Percentiles rank a stretch among this genome's conserved stretches.
Evolutionary conservation across 2,797 vertebrate genomes (phyloP).

Genomic region (Dryobates pubescens): DNA sequence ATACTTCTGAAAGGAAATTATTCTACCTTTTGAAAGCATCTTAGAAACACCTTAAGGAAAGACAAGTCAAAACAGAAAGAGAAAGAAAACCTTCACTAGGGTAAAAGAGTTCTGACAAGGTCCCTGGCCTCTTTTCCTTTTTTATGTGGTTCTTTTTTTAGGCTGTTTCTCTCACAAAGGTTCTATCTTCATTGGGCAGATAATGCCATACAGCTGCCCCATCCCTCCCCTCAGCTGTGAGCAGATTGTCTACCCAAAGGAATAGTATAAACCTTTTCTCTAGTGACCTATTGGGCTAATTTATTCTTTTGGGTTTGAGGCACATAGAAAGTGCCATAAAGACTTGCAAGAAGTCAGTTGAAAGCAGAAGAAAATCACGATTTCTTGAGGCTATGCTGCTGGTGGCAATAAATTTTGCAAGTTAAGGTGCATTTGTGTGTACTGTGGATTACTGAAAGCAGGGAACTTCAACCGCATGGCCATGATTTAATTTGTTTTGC

Average conservation of each 20-base stretch:
- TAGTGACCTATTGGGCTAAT: background rate
- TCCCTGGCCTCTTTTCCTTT: background rate
- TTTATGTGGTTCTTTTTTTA: background rate
- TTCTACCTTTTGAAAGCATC: background rate
- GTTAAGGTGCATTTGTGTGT: constrained; percentile 9
- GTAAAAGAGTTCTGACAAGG: background rate
- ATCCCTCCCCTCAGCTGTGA: background rate
- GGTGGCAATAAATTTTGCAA: constrained; percentile 30
- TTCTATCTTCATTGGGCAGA: background rate
- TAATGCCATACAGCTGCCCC: background rate
- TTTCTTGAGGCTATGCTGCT: background rate
- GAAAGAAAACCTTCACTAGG: background rate
- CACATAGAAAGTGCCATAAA: background rate
- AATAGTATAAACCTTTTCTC: background rate
- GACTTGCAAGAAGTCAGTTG: background rate
- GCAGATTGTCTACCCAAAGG: background rate
- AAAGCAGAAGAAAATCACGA: constrained; percentile 3
- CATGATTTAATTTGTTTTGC: constrained; percentile 36
- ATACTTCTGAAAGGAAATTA: background rate
- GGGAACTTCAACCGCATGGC: background rate
- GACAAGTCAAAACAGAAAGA: background rate
- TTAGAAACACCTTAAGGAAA: background rate
- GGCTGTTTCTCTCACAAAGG: background rate
- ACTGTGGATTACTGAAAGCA: background rate
- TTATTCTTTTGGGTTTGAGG: background rate